Conservation (phyloP, 2,797 vertebrate genomes). For the Threskiornis aethiopicus region DNA sequence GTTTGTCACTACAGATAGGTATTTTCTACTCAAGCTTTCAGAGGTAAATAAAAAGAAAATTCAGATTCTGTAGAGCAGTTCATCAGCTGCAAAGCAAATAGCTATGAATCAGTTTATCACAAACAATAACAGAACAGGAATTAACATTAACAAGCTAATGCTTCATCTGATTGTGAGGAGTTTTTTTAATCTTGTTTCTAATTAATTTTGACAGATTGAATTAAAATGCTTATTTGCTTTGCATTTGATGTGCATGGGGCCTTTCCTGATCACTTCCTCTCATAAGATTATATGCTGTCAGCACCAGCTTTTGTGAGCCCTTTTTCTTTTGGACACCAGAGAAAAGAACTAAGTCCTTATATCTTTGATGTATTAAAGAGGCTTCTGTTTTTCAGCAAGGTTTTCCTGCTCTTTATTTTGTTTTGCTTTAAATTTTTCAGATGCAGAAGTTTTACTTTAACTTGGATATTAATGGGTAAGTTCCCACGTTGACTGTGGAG, state of each 20-base stretch:
- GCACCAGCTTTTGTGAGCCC: neutral
- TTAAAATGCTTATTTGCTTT: slow-evolving; percentile 43
- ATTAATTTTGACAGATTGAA: slow-evolving; percentile 40
- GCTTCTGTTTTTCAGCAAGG: neutral
- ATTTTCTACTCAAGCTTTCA: neutral
- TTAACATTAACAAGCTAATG: slow-evolving; percentile 28
- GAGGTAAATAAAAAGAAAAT: neutral
- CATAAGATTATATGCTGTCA: neutral
- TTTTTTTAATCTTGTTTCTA: neutral
- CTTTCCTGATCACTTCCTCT: neutral
- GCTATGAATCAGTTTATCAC: slow-evolving; percentile 25
- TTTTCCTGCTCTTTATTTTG: neutral
- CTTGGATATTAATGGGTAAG: neutral
- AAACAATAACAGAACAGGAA: slow-evolving; percentile 27
- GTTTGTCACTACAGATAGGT: neutral
- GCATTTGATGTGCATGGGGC: neutral
- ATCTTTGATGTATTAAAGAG: neutral
- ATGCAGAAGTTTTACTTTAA: neutral
- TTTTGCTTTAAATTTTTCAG: neutral
- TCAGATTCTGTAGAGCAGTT: neutral
- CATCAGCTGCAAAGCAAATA: slow-evolving; percentile 16
- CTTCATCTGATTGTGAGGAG: neutral
- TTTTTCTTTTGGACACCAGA: neutral
- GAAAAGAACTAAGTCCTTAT: neutral
- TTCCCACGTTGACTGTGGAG: neutral